A percentile compares a stretch with the other conserved stretches of the same genome.
phyloP scores from a whole-genome alignment of 2,797 vertebrate genomes.

The Phoxinus dragarum region DNA sequence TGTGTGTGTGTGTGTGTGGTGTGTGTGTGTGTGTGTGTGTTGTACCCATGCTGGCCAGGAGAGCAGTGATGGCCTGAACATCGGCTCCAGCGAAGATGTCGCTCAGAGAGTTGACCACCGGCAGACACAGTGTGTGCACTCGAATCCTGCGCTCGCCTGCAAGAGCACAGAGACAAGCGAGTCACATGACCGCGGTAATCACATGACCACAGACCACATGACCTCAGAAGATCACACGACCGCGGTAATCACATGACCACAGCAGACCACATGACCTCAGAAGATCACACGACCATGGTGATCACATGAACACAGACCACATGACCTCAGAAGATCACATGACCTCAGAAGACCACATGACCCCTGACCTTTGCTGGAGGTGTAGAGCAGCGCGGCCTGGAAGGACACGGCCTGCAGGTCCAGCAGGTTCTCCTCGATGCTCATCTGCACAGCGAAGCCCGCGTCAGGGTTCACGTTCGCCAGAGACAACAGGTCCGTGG shows the following conservation, averaged over 20 bases:
- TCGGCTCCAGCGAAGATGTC: constrained; percentile 95
- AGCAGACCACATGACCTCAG: not conserved
- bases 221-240: too few species aligned
- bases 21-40: not conserved
- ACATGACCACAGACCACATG: not conserved
- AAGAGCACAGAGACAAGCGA: not conserved
- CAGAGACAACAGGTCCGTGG: constrained; percentile 92
- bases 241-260: not conserved
- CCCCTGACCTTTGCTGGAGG: constrained; percentile 92
- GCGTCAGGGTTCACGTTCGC: constrained; percentile 97
- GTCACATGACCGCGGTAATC: not conserved
- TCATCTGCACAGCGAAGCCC: constrained; percentile 97
- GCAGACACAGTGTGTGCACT: constrained; percentile 96
- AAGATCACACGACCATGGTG: not conserved
- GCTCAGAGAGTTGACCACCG: constrained; percentile 89
- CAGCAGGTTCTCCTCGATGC: constrained; percentile 93
- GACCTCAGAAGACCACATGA: not conserved
- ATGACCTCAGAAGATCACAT: not conserved
- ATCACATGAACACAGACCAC: not conserved
- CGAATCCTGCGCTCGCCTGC: constrained; percentile 94
- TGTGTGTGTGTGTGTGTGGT: too few species aligned
- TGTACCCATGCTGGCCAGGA: constrained; percentile 96
- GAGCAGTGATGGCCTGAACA: constrained; percentile 90
- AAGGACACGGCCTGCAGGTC: constrained; percentile 94
- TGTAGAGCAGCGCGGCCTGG: constrained; percentile 96